A percentile compares a stretch with the other conserved stretches of the same genome.
phyloP scores from a whole-genome alignment of 1,140 invertebrate genomes.

The Drosophila subobscura region DNA sequence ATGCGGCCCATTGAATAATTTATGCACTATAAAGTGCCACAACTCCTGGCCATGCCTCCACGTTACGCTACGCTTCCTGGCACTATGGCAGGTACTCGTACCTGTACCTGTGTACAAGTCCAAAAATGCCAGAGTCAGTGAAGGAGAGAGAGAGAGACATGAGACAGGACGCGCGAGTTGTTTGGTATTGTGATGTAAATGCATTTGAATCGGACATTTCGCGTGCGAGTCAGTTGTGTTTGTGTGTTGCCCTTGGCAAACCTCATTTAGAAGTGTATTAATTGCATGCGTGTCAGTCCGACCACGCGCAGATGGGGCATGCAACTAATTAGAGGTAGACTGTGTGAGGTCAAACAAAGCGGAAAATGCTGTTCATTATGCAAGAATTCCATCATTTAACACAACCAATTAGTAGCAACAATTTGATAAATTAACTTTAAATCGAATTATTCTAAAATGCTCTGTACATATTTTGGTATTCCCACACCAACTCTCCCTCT shows the following conservation, averaged over 20 bases:
- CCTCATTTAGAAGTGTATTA: conserved; percentile 35
- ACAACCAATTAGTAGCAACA: conserved; percentile 44
- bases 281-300: conserved; percentile 14
- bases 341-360: conserved; percentile 23
- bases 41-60: conserved; percentile 20
- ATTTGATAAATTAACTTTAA: conserved; percentile 49
- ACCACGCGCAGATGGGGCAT: conserved; percentile 20
- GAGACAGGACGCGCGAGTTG: conserved; percentile 6
- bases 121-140: conserved; percentile 2
- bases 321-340: conserved; percentile 22
- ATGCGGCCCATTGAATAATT: conserved; percentile 77
- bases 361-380: conserved; percentile 40
- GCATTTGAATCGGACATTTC: background rate
- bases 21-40: conserved; percentile 70
- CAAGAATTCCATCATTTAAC: conserved; percentile 19
- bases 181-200: conserved; percentile 29
- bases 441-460: conserved; percentile 41
- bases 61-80: background rate
- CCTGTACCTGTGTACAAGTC: background rate
- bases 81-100: background rate
- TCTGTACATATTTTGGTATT: conserved; percentile 3
- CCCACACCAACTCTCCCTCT: background rate
- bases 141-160: conserved; percentile 17
- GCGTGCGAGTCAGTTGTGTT: no score
- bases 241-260: conserved; percentile 13